Base-by-base conservation (phyloP, 2,113 vertebrate genomes). In the Caracal caracal region DNA sequence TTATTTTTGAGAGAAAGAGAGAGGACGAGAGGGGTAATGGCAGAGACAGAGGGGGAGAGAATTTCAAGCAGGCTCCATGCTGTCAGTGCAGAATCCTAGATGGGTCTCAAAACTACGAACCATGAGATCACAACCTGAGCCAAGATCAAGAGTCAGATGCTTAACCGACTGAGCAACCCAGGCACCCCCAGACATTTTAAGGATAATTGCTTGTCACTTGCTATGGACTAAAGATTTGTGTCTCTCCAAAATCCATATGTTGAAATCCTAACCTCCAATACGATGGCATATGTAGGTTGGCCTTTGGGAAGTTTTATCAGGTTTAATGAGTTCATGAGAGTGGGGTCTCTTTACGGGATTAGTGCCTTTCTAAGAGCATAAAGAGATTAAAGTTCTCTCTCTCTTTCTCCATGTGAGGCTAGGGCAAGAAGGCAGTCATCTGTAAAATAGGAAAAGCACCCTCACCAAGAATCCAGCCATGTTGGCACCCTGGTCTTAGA, bases 161-260 rank as follows among this genome's bases (percentile, higher is more conserved):
- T 56, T 56, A 56, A 56, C 53, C 7, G 17, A 56, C 53, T 56
- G 17, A 56, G 53, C 53, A 17, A 56, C 53, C 53, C 53, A 56
- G 19, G 17, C 53, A 56, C 19, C 53, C 53, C 53, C 19, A 56
- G 82, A 79, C 6, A 26, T 0, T 78, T 84, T 37, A 11, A 3
- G 17, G 3, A 12, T 49, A 51, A 86, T 68, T 65, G 0, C 5
- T 86, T 83, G 8, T 5, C 24, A 83, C 2, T 47, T 94, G 3
- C 24, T 68, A 53, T 75, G 3, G 16, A 56, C 11, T 87, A 49
- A 84, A 68, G 68, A 2, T 63, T 61, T 61, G 26, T 3, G 3
- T 35, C 5, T 15, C 3, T 1, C 33, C 4, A 0, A 51, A 59
- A 40, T 92, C 10, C 10, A 37, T 16, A 17, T 24, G 1, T 22